Conservation (phyloP, 2,888 invertebrate species). For the Saturnia japonica region DNA sequence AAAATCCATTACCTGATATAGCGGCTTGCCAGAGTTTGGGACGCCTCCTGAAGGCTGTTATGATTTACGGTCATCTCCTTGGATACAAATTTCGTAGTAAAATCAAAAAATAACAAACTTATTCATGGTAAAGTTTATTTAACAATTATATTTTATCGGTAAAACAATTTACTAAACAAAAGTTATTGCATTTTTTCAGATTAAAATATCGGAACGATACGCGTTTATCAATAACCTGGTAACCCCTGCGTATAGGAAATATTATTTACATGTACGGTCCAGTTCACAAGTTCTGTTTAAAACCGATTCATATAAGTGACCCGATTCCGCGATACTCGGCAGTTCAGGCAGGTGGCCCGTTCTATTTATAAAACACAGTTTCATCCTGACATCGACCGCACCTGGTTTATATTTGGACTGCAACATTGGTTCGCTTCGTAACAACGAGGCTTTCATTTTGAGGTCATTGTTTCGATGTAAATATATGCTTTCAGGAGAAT, state of each 20-base stretch:
- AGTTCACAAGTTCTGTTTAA: conserved; percentile 10
- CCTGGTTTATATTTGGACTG: conserved; percentile 2
- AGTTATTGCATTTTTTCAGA: neutral
- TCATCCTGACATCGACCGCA: conserved; percentile 6
- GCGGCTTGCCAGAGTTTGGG: too few relatives aligned
- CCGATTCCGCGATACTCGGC: conserved; percentile 5
- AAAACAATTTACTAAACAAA: neutral
- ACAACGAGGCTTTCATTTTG: conserved; percentile 1
- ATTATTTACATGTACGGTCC: neutral
- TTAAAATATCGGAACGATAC: neutral
- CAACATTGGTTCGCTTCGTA: neutral
- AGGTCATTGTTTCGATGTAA: neutral
- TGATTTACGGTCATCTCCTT: too few relatives aligned
- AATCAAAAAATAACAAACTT: too few relatives aligned
- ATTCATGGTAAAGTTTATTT: too few relatives aligned
- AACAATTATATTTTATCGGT: too few relatives aligned
- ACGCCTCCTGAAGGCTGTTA: too few relatives aligned
- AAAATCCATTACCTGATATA: too few relatives aligned
- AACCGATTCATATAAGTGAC: conserved; percentile 5
- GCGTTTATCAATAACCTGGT: neutral
- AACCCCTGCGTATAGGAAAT: neutral
- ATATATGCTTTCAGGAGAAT: neutral
- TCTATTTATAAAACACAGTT: conserved; percentile 8
- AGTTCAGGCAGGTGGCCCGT: neutral
- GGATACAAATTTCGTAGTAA: too few relatives aligned